These are phyloP conservation scores for Enteromius thamalakanensis DNA, from an alignment of 2,797 vertebrate species.

Conservation along the genomic window DNA sequence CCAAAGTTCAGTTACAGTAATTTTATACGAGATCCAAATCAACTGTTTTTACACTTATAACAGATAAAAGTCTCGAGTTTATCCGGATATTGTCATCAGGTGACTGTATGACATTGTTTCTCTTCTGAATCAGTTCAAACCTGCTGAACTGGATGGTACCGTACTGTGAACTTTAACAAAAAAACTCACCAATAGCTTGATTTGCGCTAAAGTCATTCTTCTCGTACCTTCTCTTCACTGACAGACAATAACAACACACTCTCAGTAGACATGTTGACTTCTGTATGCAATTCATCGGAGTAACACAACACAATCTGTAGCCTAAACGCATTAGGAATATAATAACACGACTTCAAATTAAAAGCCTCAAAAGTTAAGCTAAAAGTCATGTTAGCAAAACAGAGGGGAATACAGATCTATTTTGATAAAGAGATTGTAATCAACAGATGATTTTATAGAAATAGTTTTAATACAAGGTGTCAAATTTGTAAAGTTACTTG, in stretches of 20 bases:
- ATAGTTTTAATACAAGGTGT: no score
- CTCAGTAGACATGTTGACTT: neutral
- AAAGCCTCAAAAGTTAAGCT: neutral
- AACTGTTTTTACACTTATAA: neutral
- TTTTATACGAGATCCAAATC: neutral
- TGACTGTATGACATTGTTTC: neutral
- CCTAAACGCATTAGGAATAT: neutral
- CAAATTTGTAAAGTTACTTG: neutral
- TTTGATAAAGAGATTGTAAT: no score
- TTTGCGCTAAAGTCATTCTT: neutral
- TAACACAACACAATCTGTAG: neutral
- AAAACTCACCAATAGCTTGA: conserved; percentile 9
- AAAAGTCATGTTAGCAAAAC: neutral
- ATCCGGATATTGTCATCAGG: neutral
- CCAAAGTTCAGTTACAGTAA: neutral
- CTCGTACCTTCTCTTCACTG: neutral
- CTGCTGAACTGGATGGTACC: no score
- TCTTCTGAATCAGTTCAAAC: neutral
- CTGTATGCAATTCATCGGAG: no score
- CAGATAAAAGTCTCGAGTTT: neutral
- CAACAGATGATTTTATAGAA: no score
- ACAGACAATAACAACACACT: neutral
- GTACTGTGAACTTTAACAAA: neutral
- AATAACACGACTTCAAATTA: conserved; percentile 14
- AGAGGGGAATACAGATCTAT: no score